Percentiles rank a stretch among this genome's conserved stretches.
These are phyloP conservation scores for Lepus oiostolus DNA, from an alignment of 2,797 vertebrate genomes.

Conservation along the genomic window DNA sequence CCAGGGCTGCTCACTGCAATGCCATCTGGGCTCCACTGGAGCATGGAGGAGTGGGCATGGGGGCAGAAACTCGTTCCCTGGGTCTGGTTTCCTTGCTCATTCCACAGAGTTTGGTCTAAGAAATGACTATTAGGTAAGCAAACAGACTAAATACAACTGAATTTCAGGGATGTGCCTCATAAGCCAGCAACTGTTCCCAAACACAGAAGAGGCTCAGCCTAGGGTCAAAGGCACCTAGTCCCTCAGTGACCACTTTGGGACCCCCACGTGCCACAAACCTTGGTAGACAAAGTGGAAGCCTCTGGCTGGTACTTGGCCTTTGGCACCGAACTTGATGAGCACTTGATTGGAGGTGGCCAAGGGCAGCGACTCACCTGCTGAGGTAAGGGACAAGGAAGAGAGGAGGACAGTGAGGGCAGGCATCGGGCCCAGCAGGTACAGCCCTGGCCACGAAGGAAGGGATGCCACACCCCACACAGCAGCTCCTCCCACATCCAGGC, in stretches of 20 bases:
- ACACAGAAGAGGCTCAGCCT: background rate
- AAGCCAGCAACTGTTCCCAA: background rate
- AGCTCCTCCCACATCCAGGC: background rate
- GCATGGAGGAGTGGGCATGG: fast-evolving
- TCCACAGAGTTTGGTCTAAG: background rate
- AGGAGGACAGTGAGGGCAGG: slow-evolving; percentile 25
- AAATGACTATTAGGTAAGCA: background rate
- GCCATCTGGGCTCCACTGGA: no score
- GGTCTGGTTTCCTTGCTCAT: background rate
- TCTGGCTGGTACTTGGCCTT: slow-evolving; percentile 95
- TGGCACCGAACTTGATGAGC: slow-evolving; percentile 96
- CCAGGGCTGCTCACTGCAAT: no score
- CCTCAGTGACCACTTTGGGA: no score
- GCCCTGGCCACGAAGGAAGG: background rate
- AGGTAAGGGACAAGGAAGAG: slow-evolving; percentile 33
- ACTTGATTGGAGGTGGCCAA: slow-evolving; percentile 98
- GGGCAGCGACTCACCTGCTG: slow-evolving; percentile 96
- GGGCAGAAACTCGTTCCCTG: background rate
- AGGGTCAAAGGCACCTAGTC: background rate
- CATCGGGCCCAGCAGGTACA: background rate
- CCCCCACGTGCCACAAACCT: slow-evolving; percentile 89
- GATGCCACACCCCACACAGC: no score
- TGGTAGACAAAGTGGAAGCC: slow-evolving; percentile 99
- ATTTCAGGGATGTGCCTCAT: background rate
- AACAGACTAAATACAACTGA: background rate